Evolutionary conservation across 2,888 invertebrate genomes (phyloP).

Genomic region (Parnassius orleans): DNA sequence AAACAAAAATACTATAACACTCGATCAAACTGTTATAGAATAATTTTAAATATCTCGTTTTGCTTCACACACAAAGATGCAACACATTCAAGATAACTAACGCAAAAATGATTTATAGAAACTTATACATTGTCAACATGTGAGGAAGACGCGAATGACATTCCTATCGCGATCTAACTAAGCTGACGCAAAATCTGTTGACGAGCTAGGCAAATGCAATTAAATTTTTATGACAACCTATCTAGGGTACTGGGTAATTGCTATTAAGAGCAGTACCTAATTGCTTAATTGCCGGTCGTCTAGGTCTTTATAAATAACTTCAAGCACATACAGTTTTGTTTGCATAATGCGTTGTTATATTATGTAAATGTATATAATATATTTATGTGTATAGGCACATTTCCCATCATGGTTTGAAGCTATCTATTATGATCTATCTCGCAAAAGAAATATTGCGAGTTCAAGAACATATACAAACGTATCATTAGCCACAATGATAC

Average conservation of each 20-base stretch:
- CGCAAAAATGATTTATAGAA: neutral
- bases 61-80: too few species aligned
- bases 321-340: neutral
- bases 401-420: too few species aligned
- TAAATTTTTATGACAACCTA: conserved; percentile 6
- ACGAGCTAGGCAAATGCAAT: conserved; percentile 6
- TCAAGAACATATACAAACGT: too few species aligned
- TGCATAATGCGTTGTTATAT: too few species aligned
- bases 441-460: too few species aligned
- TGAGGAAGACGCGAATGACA: conserved; percentile 15
- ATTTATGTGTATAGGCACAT: too few species aligned
- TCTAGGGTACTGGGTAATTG: conserved; percentile 22
- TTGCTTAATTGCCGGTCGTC: conserved; percentile 10
- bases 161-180: conserved; percentile 3
- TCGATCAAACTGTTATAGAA: too few species aligned
- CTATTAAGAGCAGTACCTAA: neutral
- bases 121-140: neutral
- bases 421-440: too few species aligned
- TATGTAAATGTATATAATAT: too few species aligned
- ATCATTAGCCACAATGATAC: too few species aligned
- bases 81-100: neutral
- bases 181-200: conserved; percentile 3
- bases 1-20: too few species aligned
- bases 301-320: conserved; percentile 8
- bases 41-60: too few species aligned